Evolutionary conservation across 2,888 invertebrate genomes (phyloP).

Genomic region (Aelia acuminata): DNA sequence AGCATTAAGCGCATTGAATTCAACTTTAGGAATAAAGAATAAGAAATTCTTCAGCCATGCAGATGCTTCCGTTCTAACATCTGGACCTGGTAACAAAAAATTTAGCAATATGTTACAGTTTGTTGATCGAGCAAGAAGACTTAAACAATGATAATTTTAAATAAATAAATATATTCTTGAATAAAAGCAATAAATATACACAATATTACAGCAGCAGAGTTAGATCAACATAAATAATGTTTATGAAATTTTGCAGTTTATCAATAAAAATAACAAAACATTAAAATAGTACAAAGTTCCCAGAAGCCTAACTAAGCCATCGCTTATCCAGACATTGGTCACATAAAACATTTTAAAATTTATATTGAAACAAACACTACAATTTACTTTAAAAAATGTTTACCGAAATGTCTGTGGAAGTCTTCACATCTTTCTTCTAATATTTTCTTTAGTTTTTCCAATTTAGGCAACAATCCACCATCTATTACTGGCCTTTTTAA

Average conservation of each 20-base stretch:
- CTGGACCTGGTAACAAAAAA: background rate
- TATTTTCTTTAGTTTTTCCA: background rate
- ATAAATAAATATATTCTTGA: background rate
- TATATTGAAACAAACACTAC: background rate
- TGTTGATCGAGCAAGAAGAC: background rate
- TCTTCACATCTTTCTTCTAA: constrained; percentile 24
- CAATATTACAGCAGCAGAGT: no score
- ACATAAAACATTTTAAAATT: no score
- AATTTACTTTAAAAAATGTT: background rate
- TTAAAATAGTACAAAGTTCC: no score
- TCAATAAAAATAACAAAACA: no score
- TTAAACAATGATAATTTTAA: background rate
- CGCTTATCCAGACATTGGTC: no score
- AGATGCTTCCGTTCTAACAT: background rate
- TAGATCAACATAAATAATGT: no score
- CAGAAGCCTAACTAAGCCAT: no score
- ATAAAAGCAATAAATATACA: background rate
- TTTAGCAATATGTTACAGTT: background rate
- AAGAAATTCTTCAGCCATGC: constrained; percentile 25
- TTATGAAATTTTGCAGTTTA: no score
- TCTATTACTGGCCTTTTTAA: constrained; percentile 32
- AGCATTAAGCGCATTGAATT: background rate
- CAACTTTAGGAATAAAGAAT: background rate
- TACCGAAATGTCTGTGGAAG: constrained; percentile 5
- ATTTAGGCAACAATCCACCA: background rate